Evolutionary conservation across 1,140 invertebrate species (phyloP).

Genomic region (Polyergus mexicanus): DNA sequence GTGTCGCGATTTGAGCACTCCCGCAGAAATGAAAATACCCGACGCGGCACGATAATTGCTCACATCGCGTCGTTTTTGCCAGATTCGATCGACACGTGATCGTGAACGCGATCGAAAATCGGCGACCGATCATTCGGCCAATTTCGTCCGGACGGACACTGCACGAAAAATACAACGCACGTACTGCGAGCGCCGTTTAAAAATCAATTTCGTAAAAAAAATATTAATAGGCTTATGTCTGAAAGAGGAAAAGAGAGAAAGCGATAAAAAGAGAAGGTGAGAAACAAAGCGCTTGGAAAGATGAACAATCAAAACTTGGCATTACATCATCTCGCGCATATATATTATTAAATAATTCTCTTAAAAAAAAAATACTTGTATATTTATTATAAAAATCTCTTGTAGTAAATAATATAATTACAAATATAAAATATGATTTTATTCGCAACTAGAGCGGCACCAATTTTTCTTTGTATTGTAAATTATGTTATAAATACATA

Average conservation of each 20-base stretch:
- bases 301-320: background rate
- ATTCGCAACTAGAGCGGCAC: background rate
- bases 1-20: slow-evolving; percentile 46
- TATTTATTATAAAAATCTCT: background rate
- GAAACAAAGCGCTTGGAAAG: background rate
- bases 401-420: background rate
- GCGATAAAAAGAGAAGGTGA: background rate
- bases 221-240: slow-evolving; percentile 19
- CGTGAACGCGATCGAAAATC: slow-evolving; percentile 53
- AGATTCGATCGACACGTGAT: slow-evolving; percentile 46
- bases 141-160: slow-evolving; percentile 18
- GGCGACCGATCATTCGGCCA: slow-evolving; percentile 52
- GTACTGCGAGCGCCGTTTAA: slow-evolving; percentile 30
- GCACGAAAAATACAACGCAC: slow-evolving; percentile 17
- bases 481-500: background rate
- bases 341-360: background rate
- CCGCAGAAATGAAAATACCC: slow-evolving; percentile 54
- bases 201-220: slow-evolving; percentile 56
- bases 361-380: too few relatives aligned
- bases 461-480: background rate
- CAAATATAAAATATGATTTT: background rate
- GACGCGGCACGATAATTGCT: slow-evolving; percentile 52
- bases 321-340: background rate
- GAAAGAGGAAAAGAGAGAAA: background rate
- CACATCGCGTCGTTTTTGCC: slow-evolving; percentile 43